Base-by-base conservation (phyloP, 2,888 invertebrate genomes). In the Clunio marinus region DNA sequence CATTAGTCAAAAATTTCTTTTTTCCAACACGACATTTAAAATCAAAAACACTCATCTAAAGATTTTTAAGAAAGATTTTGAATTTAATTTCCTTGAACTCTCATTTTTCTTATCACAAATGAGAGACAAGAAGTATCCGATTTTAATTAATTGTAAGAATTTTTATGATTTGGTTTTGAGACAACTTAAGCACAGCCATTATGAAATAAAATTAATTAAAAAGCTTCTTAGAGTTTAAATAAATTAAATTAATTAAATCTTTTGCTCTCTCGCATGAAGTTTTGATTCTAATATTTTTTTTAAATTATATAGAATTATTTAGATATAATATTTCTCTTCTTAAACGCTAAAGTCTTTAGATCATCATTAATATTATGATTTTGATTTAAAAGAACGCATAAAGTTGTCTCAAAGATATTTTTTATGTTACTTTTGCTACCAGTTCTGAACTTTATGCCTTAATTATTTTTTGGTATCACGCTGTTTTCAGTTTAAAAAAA, bases 131-230 rank as follows among this genome's bases (percentile, higher is more conserved):
- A 41, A 41, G n/a, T 15, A 5, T n/a, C n/a, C n/a, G n/a, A n/a
- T n/a, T n/a, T n/a, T n/a, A n/a, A n/a, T n/a, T 13, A 32, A 32
- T 13, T 5, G 13, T 5, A 27, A n/a, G 46, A 46, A 7, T 46
- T 46, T 46, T 46, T 10, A 4, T 15, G 46, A 7, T n/a, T 8
- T 17, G 58, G 22, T 1, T 17, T 46, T 46, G 63, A 45, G 45
- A 65, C 63, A 65, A 65, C 63, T 45, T 17, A 65, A 65, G 25
- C 63, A 65, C 63, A 65, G 63, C 63, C 63, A 65, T 65, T 27
- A 45, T 65, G 63, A 65, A 46, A 46, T 20, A 25, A 25, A 25
- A n/a, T 62, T 41, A 37, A 46, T 20, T 25, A 37, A 22, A 22
- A 17, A 20, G 17, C 15, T 45, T 45, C 45, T 17, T 13, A 13